Conservation (phyloP, 2,797 vertebrate genomes). For the Choloepus didactylus region DNA sequence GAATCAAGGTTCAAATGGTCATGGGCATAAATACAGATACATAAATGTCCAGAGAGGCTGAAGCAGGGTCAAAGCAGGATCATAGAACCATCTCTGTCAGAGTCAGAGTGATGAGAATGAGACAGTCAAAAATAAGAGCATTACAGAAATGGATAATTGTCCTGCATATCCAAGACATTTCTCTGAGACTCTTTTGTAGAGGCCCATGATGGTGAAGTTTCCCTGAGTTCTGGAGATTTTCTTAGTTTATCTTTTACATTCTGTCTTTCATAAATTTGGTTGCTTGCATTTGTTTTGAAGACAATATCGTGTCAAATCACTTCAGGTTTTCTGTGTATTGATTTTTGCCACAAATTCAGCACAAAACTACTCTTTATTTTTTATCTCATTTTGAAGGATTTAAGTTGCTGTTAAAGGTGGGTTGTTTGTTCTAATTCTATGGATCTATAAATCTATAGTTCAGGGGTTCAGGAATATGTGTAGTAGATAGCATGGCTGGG, state of each 20-base stretch:
- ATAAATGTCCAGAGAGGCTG: neutral
- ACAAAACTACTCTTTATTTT: constrained; percentile 50
- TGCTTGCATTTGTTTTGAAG: constrained; percentile 29
- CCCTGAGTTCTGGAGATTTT: neutral
- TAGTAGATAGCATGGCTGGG: neutral
- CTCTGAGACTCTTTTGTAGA: neutral
- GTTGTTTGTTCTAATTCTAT: constrained; percentile 32
- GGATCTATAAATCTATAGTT: constrained; percentile 37
- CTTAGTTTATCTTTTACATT: constrained; percentile 36
- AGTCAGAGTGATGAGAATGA: neutral
- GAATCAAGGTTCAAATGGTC: constrained; percentile 22
- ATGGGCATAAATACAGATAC: neutral
- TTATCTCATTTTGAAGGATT: constrained; percentile 71
- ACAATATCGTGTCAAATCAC: constrained; percentile 42
- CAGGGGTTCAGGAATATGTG: neutral
- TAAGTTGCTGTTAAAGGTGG: constrained; percentile 44
- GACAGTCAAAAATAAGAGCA: neutral
- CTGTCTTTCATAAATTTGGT: neutral
- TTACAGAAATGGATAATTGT: neutral
- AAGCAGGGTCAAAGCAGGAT: constrained; percentile 33
- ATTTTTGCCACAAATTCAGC: constrained; percentile 64
- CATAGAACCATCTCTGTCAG: neutral
- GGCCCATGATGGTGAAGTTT: neutral
- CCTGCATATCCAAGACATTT: neutral
- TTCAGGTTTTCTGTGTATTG: constrained; percentile 69